phyloP scores from a whole-genome alignment of 2,888 invertebrate species.

The Sympetrum striolatum region DNA sequence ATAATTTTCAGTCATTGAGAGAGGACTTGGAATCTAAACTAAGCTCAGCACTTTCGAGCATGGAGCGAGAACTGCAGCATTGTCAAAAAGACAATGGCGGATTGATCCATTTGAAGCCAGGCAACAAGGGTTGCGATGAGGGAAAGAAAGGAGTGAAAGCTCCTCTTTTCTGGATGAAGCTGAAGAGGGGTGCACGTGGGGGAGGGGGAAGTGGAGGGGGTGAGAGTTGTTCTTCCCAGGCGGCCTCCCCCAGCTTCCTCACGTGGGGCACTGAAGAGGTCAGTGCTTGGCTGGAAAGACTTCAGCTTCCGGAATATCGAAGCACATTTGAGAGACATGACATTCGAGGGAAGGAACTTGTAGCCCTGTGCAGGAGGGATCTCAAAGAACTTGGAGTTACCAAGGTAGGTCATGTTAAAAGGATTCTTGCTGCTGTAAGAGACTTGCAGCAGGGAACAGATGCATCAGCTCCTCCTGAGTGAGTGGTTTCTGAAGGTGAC shows the following conservation, averaged over 20 bases:
- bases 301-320: constrained; percentile 85
- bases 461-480: not conserved
- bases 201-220: not conserved
- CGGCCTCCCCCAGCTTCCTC: not conserved
- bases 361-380: constrained; percentile 84
- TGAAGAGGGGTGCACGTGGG: constrained; percentile 9
- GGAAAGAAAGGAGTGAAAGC: constrained; percentile 26
- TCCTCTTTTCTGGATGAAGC: not conserved
- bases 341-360: constrained; percentile 87
- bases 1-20: constrained; percentile 63
- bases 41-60: constrained; percentile 69
- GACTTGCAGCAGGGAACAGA: constrained; percentile 65
- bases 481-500: not conserved
- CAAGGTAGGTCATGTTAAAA: constrained; percentile 95
- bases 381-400: constrained; percentile 90
- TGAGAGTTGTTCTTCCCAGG: not conserved
- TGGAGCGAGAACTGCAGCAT: constrained; percentile 76
- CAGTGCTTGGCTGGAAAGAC: constrained; percentile 85
- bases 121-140: not conserved
- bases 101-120: constrained; percentile 65
- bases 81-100: constrained; percentile 70
- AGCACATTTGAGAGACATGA: constrained; percentile 92
- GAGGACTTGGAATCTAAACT: constrained; percentile 74
- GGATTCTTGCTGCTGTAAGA: constrained; percentile 91
- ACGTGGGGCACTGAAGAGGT: constrained; percentile 90